Percentiles rank a stretch among this genome's conserved stretches.
phyloP scores from a whole-genome alignment of 2,797 vertebrate species.

The Poeciliopsis infans region DNA sequence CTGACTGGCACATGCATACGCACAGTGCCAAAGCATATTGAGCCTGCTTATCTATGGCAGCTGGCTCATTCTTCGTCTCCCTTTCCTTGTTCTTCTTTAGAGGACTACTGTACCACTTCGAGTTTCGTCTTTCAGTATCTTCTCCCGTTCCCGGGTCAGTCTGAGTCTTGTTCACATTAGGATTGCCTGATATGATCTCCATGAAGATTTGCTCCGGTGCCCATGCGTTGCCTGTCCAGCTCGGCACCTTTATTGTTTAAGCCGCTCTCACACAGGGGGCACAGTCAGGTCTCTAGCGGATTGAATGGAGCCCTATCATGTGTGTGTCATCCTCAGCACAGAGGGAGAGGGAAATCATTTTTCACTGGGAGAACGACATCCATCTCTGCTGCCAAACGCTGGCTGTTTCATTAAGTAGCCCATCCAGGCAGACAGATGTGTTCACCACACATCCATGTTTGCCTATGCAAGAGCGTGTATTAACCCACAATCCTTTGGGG shows the following conservation, averaged over 20 bases:
- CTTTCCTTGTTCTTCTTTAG: slow-evolving; percentile 65
- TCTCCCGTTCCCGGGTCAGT: slow-evolving; percentile 76
- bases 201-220: slow-evolving; percentile 77
- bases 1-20: slow-evolving; percentile 33
- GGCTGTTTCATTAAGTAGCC: slow-evolving; percentile 86
- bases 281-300: slow-evolving; percentile 69
- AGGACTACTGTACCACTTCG: slow-evolving; percentile 71
- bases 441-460: slow-evolving; percentile 79
- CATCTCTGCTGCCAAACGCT: slow-evolving; percentile 76
- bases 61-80: slow-evolving; percentile 69
- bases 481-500: slow-evolving; percentile 82
- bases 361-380: slow-evolving; percentile 77
- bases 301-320: slow-evolving; percentile 73
- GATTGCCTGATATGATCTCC: slow-evolving; percentile 81
- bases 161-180: slow-evolving; percentile 79
- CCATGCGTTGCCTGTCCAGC: slow-evolving; percentile 78
- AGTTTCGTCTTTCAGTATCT: slow-evolving; percentile 69
- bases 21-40: slow-evolving; percentile 35
- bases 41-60: slow-evolving; percentile 77
- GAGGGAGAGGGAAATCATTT: slow-evolving; percentile 76
- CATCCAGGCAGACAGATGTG: slow-evolving; percentile 84
- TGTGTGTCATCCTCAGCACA: slow-evolving; percentile 64
- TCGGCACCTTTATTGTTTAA: slow-evolving; percentile 75
- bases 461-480: slow-evolving; percentile 82
- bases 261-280: slow-evolving; percentile 67